These are phyloP conservation scores for Menidia menidia DNA, from an alignment of 2,797 vertebrate genomes.

Conservation along the genomic window DNA sequence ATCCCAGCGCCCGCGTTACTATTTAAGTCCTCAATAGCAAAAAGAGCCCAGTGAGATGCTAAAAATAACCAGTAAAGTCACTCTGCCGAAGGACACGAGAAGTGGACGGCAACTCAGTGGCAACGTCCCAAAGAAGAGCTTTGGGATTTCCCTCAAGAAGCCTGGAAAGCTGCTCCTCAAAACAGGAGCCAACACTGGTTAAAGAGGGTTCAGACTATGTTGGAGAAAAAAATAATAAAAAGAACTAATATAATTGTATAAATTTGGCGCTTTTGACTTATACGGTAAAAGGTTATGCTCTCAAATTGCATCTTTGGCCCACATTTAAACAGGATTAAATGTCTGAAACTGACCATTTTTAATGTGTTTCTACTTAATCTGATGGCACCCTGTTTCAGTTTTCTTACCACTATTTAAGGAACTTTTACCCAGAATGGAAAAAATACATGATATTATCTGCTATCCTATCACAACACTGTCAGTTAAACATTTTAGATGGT, in stretches of 20 bases:
- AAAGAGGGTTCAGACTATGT: too few species aligned
- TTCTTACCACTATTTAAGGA: not conserved
- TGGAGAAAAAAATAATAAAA: too few species aligned
- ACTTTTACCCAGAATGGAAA: not conserved
- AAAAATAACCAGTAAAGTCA: constrained; percentile 28
- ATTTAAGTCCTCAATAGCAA: not conserved
- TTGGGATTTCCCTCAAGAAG: not conserved
- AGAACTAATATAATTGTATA: too few species aligned
- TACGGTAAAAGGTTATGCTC: too few species aligned
- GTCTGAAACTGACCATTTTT: not conserved
- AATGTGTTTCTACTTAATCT: not conserved
- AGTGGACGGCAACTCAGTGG: too few species aligned
- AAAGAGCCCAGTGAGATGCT: constrained; percentile 22
- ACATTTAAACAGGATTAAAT: not conserved
- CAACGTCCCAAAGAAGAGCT: not conserved
- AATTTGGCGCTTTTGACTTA: too few species aligned
- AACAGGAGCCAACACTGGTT: too few species aligned
- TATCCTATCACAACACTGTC: not conserved
- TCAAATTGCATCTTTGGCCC: too few species aligned
- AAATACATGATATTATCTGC: not conserved
- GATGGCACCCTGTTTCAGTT: not conserved
- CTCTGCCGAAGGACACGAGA: too few species aligned
- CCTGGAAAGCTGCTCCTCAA: not conserved
- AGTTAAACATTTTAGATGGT: not conserved
- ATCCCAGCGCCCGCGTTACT: not conserved